Conservation (phyloP, 2,797 vertebrate genomes). For the Acrocephalus scirpaceus region DNA sequence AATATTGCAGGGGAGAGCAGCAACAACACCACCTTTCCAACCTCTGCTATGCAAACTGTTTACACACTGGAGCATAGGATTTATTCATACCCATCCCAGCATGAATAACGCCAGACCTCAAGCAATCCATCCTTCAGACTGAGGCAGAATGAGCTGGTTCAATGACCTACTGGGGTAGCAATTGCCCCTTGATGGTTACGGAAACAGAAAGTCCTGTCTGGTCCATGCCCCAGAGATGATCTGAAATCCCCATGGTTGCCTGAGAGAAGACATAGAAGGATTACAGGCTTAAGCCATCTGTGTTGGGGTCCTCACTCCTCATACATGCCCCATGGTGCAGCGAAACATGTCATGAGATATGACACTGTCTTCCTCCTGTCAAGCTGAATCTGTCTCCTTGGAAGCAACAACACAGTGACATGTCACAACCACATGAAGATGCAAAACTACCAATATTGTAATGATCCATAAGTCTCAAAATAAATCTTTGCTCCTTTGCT, state of each 20-base stretch:
- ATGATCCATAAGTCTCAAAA: neutral
- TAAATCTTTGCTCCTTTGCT: neutral
- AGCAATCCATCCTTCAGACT: conserved; percentile 4
- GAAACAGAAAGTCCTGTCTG: neutral
- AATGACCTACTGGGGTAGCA: conserved; percentile 7
- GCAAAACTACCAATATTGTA: neutral
- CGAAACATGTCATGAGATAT: neutral
- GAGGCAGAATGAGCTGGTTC: conserved; percentile 1
- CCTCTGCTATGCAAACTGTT: neutral
- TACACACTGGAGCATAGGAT: neutral
- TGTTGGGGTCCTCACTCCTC: conserved; percentile 1
- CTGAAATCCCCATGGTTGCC: neutral
- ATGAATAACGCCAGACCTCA: neutral
- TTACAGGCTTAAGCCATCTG: neutral
- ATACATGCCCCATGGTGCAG: neutral
- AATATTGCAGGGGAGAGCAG: accelerated
- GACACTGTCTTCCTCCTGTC: neutral
- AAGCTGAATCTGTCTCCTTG: neutral
- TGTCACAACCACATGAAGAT: neutral
- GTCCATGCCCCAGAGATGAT: neutral
- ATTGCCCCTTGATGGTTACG: conserved; percentile 4
- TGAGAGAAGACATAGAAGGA: neutral
- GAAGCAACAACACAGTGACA: neutral
- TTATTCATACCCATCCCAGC: neutral
- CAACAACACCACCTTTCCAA: neutral